A percentile compares a stretch with the other conserved stretches of the same genome.
Conservation (phyloP, 2,113 vertebrate genomes). For the Motacilla alba region DNA sequence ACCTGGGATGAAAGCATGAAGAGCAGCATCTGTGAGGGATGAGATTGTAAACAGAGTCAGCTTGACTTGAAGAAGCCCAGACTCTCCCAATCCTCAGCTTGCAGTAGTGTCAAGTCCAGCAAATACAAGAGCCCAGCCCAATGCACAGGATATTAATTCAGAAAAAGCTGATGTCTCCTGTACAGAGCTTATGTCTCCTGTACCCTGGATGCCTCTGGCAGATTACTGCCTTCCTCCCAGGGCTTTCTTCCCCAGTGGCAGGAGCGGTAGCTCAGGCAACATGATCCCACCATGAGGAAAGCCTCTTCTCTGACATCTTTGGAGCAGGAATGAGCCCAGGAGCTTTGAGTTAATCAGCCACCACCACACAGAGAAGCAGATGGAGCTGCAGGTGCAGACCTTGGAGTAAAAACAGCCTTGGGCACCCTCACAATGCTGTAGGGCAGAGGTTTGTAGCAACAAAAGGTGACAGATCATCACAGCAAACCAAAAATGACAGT, state of each 20-base stretch:
- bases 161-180: background rate
- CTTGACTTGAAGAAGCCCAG: background rate
- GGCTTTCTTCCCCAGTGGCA: background rate
- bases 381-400: background rate
- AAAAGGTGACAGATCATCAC: background rate
- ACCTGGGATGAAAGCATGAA: accelerated
- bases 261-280: background rate
- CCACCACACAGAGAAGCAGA: background rate
- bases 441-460: background rate
- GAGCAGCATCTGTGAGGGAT: background rate
- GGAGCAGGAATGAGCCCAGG: background rate
- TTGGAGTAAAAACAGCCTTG: background rate
- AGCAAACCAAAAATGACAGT: background rate
- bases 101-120: background rate
- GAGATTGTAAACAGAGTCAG: background rate
- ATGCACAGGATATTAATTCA: accelerated
- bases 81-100: background rate
- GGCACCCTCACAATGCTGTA: background rate
- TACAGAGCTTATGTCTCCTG: background rate
- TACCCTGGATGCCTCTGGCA: background rate
- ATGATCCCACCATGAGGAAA: background rate
- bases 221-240: background rate
- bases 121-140: background rate
- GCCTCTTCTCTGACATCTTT: background rate
- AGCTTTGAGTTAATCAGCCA: background rate